Conservation (phyloP, 2,888 invertebrate genomes). For the Ischnus inquisitorius region DNA sequence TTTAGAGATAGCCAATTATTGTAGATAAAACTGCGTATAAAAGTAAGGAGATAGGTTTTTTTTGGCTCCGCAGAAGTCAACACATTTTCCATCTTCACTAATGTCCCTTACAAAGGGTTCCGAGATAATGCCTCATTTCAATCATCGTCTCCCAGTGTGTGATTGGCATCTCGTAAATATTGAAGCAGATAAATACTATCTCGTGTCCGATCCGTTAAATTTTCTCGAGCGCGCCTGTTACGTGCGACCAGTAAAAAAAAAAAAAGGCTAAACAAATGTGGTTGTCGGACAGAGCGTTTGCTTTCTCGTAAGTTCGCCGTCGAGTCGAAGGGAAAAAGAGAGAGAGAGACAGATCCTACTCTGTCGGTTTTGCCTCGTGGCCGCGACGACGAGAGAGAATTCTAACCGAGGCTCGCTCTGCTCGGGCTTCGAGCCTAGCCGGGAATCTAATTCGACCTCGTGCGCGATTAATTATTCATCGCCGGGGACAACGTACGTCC, state of each 20-base stretch:
- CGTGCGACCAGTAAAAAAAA: conserved; percentile 4
- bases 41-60: not conserved
- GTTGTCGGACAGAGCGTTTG: conserved; percentile 14
- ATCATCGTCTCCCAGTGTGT: not conserved
- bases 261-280: conserved; percentile 11
- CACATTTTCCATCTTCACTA: not conserved
- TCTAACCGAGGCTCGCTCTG: conserved; percentile 42
- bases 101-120: not conserved
- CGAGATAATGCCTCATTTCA: not conserved
- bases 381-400: conserved; percentile 17
- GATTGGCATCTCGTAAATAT: conserved; percentile 10
- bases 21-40: not conserved
- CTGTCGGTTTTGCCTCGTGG: conserved; percentile 18
- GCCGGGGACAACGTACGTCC: conserved; percentile 67
- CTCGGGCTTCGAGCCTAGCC: conserved; percentile 50
- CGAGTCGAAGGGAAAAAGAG: not conserved
- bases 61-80: not conserved
- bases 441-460: conserved; percentile 69
- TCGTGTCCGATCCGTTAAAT: not conserved
- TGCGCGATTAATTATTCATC: conserved; percentile 71
- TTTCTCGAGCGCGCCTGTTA: conserved; percentile 6
- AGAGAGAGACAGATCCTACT: not conserved
- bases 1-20: not conserved
- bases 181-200: conserved; percentile 1
- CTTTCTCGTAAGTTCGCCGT: conserved; percentile 23